Conservation (phyloP, 2,113 vertebrate species). For the Platichthys stellatus region DNA sequence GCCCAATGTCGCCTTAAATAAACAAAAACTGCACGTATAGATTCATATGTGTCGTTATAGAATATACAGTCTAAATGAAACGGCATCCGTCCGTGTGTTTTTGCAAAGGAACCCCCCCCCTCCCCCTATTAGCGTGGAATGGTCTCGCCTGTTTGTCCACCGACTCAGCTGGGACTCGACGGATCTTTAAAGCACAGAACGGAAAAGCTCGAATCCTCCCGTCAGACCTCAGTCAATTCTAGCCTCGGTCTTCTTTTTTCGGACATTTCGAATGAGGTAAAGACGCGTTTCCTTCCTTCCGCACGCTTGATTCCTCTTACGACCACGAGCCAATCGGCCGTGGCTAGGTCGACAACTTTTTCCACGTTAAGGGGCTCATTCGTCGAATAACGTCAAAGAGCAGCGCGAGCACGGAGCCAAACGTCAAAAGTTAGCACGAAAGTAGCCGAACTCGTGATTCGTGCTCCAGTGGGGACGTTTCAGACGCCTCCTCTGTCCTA, state of each 20-base stretch:
- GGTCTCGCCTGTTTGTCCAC: constrained; percentile 41
- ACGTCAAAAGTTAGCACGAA: not conserved
- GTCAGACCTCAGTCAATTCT: constrained; percentile 9
- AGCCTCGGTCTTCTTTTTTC: constrained; percentile 30
- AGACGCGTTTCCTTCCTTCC: not conserved
- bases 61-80: no score
- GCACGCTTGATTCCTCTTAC: not conserved
- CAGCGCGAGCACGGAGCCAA: not conserved
- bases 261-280: constrained; percentile 73
- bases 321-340: not conserved
- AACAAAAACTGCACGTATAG: no score
- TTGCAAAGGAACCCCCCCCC: not conserved
- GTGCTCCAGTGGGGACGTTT: not conserved
- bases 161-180: constrained; percentile 13
- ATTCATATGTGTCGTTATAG: no score
- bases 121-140: constrained; percentile 3
- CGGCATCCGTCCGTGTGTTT: not conserved
- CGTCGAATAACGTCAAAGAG: constrained; percentile 4
- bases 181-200: constrained; percentile 63
- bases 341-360: not conserved
- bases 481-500: no score
- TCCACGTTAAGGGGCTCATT: not conserved
- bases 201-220: not conserved
- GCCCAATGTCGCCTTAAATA: no score
- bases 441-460: not conserved